Evolutionary conservation across 2,888 invertebrate genomes (phyloP).

Genomic region (Erebia palarica): DNA sequence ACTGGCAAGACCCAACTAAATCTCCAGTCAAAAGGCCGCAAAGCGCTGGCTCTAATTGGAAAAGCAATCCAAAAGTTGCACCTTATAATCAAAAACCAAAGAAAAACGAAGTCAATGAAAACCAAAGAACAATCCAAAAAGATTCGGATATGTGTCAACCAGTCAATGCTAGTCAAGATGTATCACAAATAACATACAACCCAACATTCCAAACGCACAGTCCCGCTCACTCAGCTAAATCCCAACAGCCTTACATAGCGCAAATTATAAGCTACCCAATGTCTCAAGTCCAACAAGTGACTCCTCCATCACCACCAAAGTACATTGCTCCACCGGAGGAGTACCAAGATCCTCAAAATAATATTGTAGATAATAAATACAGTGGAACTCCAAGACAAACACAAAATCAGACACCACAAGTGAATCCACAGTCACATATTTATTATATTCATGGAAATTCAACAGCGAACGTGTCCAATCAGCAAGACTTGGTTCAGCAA

Average conservation of each 20-base stretch:
- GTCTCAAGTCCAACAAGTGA: conserved; percentile 66
- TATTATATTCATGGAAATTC: conserved; percentile 75
- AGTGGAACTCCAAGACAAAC: conserved; percentile 52
- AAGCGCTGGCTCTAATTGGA: conserved; percentile 74
- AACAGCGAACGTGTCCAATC: conserved; percentile 51
- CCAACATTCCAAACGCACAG: conserved; percentile 81
- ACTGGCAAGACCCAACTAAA: conserved; percentile 70
- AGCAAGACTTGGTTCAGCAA: conserved; percentile 68
- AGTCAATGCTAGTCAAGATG: conserved; percentile 55
- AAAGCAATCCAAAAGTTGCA: conserved; percentile 71
- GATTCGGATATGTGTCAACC: conserved; percentile 51
- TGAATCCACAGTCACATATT: conserved; percentile 63
- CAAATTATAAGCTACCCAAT: conserved; percentile 77
- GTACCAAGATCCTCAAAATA: conserved; percentile 75
- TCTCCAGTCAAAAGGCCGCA: conserved; percentile 75
- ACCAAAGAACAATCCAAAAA: conserved; percentile 59
- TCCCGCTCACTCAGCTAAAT: conserved; percentile 71
- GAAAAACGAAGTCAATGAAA: conserved; percentile 65
- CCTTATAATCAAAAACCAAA: conserved; percentile 69
- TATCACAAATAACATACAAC: conserved; percentile 76
- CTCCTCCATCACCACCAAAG: conserved; percentile 73
- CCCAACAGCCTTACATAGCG: conserved; percentile 75
- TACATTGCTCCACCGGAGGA: conserved; percentile 77
- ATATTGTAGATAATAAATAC: conserved; percentile 60
- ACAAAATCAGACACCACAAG: conserved; percentile 49